Percentiles rank a stretch among this genome's conserved stretches.
Conservation (phyloP, 2,888 invertebrate genomes). For the Amblyjoppa fuscipennis region DNA sequence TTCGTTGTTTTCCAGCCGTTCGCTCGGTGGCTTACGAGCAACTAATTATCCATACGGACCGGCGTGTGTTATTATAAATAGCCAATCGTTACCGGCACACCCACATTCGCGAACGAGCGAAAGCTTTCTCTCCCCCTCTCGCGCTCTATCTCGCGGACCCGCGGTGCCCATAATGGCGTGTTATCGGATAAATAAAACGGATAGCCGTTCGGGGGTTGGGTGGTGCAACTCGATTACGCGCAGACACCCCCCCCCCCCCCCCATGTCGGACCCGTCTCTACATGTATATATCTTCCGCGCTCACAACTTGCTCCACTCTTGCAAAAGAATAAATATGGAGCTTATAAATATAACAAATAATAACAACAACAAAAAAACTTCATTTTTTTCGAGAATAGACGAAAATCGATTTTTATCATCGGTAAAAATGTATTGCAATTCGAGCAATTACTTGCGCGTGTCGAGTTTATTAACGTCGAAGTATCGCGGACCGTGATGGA, state of each 20-base stretch:
- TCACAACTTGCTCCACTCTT: slow-evolving; percentile 16
- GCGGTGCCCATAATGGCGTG: slow-evolving; percentile 84
- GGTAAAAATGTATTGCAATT: not conserved
- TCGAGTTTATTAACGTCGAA: not conserved
- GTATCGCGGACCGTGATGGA: too few relatives aligned
- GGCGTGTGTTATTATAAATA: slow-evolving; percentile 84
- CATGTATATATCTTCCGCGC: not conserved
- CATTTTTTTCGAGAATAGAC: not conserved
- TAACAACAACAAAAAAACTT: not conserved
- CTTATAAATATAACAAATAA: not conserved
- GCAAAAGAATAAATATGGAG: slow-evolving; percentile 29
- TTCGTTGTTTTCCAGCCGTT: slow-evolving; percentile 67
- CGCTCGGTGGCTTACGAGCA: slow-evolving; percentile 78
- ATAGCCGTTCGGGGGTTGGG: slow-evolving; percentile 76
- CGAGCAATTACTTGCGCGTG: not conserved
- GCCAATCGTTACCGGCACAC: slow-evolving; percentile 84
- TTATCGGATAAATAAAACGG: slow-evolving; percentile 85
- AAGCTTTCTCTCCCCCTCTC: slow-evolving; percentile 27
- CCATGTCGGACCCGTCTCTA: slow-evolving; percentile 8
- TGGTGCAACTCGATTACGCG: slow-evolving; percentile 83
- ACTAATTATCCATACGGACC: slow-evolving; percentile 84
- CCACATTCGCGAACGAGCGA: slow-evolving; percentile 77
- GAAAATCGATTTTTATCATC: not conserved
- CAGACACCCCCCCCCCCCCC: slow-evolving; percentile 75
- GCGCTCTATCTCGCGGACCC: slow-evolving; percentile 60